Evolutionary conservation across 2,113 vertebrate genomes (phyloP), one percentile per base, ranked within the genome.

Genomic region (Octodon degus): DNA sequence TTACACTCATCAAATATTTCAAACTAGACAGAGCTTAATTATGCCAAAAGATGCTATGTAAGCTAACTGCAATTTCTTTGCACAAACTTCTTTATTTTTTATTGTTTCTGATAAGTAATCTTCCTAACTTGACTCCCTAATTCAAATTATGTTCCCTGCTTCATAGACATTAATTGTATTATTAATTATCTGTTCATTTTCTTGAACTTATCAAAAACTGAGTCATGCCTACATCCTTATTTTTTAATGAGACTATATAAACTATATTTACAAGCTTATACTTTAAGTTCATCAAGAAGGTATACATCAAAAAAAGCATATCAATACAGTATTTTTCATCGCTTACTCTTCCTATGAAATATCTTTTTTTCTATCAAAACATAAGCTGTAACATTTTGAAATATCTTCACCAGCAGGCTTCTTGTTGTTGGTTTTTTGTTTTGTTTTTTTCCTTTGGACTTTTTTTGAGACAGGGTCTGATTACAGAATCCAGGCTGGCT

Each of bases 1-100:
- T 37, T 95, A 80, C 94, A 81, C 34, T 86, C 16, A 37, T 92
- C 67, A 83, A 24, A 86, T 95, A 86, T 80, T 88, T 34, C 58
- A 90, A 92, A n/a, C 10, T 37, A 58, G 25, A 17, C 19, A 55
- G 60, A 25, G 58, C 14, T 27, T 93, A 55, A 93, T 89, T 37
- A 76, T 50, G 24, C n/a, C 87, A 92, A 55, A 86, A 97, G 19
- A 72, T 80, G 4, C 47, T 90, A 53, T 19, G 60, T 58, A 60
- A 79, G 93, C 14, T 62, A 92, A 72, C 68, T 82, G n/a, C 4
- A 85, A 2, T 83, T 76, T 90, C 68, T 83, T 90, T 34, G 60
- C 63, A 67, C 3, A 34, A 89, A 67, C 2, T 37, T 67, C 17
- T 6, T 10, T 94, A 82, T 70, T 70, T 5, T 6, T 77, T 72